Evolutionary conservation across 2,113 vertebrate genomes (phyloP).

Genomic region (cat (Felis catus)): F.catus_Fca126_mat1.0 CM031417.1:42748001-42748500

Average conservation of each 20-base stretch:
- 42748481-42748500: no score
- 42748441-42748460: no score
- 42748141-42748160: neutral
- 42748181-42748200: neutral
- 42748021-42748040: neutral
- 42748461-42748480: no score
- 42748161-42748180: neutral
- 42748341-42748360: neutral
- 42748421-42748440: neutral
- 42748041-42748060: neutral
- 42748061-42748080: neutral
- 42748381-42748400: neutral
- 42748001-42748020: neutral
- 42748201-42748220: neutral
- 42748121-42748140: neutral
- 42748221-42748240: neutral
- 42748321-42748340: neutral
- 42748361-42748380: neutral
- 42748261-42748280: neutral
- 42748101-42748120: neutral
- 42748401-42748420: neutral
- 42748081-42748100: neutral
- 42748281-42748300: neutral
- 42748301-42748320: neutral
- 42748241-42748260: neutral